Conservation (phyloP, 2,797 vertebrate species). For the Chelonia mydas region DNA sequence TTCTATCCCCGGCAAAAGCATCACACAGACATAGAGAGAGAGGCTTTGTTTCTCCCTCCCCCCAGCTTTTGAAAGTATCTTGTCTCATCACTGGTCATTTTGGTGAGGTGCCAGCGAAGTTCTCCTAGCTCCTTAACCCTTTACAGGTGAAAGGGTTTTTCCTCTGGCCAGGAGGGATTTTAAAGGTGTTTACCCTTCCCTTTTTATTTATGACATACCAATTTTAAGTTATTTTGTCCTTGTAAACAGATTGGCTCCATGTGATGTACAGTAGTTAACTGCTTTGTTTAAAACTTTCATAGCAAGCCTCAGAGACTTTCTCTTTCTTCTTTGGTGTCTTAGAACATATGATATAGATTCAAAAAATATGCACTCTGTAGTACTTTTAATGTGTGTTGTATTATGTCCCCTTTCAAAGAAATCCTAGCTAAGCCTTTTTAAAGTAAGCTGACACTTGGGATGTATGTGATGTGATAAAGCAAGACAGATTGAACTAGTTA, state of each 20-base stretch:
- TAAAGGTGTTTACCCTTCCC: too few relatives aligned
- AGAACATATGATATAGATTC: background rate
- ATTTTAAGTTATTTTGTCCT: conserved; percentile 22
- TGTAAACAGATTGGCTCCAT: conserved; percentile 22
- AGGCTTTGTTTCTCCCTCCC: too few relatives aligned
- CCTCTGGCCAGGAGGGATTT: too few relatives aligned
- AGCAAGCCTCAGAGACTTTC: background rate
- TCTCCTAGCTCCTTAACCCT: too few relatives aligned
- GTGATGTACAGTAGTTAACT: background rate
- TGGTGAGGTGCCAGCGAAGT: too few relatives aligned
- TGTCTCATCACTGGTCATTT: too few relatives aligned
- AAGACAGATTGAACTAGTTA: background rate
- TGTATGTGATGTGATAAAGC: background rate
- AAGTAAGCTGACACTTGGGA: background rate
- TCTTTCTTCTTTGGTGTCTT: background rate
- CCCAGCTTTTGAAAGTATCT: too few relatives aligned
- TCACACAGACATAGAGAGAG: too few relatives aligned
- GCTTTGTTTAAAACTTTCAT: background rate
- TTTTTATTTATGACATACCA: background rate
- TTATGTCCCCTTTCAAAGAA: background rate
- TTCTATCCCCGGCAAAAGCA: too few relatives aligned
- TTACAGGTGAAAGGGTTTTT: too few relatives aligned
- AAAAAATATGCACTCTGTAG: background rate
- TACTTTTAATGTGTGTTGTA: background rate
- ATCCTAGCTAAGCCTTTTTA: background rate